These are phyloP conservation scores for Troides aeacus DNA, from an alignment of 2,888 invertebrate species.

Conservation along the genomic window DNA sequence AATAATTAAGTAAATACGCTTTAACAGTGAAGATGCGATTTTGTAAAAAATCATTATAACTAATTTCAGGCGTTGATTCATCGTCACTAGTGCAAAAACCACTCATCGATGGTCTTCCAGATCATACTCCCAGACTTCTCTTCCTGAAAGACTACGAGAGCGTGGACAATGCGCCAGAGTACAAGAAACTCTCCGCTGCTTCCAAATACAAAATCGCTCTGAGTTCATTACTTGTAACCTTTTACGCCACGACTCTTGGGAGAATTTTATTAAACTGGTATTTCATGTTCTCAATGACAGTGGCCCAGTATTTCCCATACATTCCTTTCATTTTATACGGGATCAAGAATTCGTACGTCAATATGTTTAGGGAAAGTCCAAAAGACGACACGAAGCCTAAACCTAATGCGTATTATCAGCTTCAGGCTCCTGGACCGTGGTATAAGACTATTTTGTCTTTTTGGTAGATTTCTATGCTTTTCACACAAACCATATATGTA, in stretches of 20 bases:
- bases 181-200: slow-evolving; percentile 42
- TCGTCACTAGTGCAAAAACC: slow-evolving; percentile 35
- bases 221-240: slow-evolving; percentile 9
- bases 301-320: slow-evolving; percentile 81
- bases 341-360: slow-evolving; percentile 70
- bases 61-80: slow-evolving; percentile 10
- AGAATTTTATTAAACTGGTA: slow-evolving; percentile 77
- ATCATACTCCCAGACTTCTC: slow-evolving; percentile 27
- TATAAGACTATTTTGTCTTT: slow-evolving; percentile 34
- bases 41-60: neutral
- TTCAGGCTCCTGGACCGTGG: slow-evolving; percentile 31
- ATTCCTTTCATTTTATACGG: slow-evolving; percentile 81
- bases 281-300: slow-evolving; percentile 72
- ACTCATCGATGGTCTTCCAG: slow-evolving; percentile 32
- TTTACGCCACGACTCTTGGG: slow-evolving; percentile 61
- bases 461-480: slow-evolving; percentile 40
- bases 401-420: slow-evolving; percentile 35
- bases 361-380: slow-evolving; percentile 54
- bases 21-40: neutral
- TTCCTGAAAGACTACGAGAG: slow-evolving; percentile 46
- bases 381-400: slow-evolving; percentile 34
- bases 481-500: too few relatives aligned
- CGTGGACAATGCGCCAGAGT: slow-evolving; percentile 49
- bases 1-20: neutral
- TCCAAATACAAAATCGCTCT: slow-evolving; percentile 32